These are phyloP conservation scores for Aphidius ervi DNA, from an alignment of 1,140 invertebrate genomes.

Conservation along the genomic window DNA sequence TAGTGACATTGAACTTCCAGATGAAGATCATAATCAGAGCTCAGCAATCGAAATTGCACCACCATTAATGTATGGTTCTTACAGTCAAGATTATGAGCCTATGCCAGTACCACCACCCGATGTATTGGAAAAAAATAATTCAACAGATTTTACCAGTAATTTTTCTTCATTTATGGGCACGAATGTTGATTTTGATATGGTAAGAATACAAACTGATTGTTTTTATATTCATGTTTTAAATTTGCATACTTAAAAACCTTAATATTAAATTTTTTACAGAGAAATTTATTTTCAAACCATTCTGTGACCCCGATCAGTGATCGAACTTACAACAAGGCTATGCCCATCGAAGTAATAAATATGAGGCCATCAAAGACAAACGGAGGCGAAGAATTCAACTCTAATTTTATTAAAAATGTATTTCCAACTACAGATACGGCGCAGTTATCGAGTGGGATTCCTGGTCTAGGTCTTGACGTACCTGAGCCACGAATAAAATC, in stretches of 20 bases:
- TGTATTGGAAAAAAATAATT: slow-evolving; percentile 31
- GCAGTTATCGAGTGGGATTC: slow-evolving; percentile 38
- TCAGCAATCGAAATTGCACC: slow-evolving; percentile 45
- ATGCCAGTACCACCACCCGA: slow-evolving; percentile 38
- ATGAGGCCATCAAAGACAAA: slow-evolving; percentile 36
- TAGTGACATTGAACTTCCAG: slow-evolving; percentile 71
- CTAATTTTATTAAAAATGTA: slow-evolving; percentile 49
- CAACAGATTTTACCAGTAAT: slow-evolving; percentile 45
- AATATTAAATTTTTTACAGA: slow-evolving; percentile 32
- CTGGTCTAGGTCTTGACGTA: slow-evolving; percentile 45
- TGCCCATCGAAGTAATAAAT: slow-evolving; percentile 56
- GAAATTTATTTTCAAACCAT: slow-evolving; percentile 47
- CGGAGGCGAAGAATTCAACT: slow-evolving; percentile 42
- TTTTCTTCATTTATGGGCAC: slow-evolving; percentile 51
- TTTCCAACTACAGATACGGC: slow-evolving; percentile 35
- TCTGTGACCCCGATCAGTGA: slow-evolving; percentile 36
- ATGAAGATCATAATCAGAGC: slow-evolving; percentile 39
- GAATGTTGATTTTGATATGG: slow-evolving; percentile 51
- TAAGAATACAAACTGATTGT: slow-evolving; percentile 21
- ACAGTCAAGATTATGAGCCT: slow-evolving; percentile 47
- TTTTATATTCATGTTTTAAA: too few relatives aligned
- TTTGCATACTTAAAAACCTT: background rate
- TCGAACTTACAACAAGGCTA: slow-evolving; percentile 48
- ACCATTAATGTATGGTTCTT: slow-evolving; percentile 48
- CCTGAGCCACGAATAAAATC: slow-evolving; percentile 34